These are phyloP conservation scores for Psilopsiagon aurifrons DNA, from an alignment of 2,113 vertebrate genomes.

Conservation along the genomic window DNA sequence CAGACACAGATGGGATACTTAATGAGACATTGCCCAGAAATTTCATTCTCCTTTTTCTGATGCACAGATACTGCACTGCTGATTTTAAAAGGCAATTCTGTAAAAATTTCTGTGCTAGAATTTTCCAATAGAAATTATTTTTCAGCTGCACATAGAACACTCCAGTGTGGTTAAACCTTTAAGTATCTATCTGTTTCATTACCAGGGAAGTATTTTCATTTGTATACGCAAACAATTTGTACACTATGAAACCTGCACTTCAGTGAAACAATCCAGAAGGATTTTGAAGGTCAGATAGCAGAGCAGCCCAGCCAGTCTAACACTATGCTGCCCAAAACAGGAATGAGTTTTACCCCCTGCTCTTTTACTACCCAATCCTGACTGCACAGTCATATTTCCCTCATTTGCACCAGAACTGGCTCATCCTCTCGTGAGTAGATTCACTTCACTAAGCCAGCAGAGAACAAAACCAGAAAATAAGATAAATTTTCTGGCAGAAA, in stretches of 20 bases:
- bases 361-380: background rate
- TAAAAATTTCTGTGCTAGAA: background rate
- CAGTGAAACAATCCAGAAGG: background rate
- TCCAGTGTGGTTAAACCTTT: background rate
- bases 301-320: background rate
- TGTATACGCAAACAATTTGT: background rate
- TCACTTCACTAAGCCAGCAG: background rate
- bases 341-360: background rate
- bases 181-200: background rate
- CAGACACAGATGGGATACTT: background rate
- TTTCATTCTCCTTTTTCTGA: background rate
- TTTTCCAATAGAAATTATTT: background rate
- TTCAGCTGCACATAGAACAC: background rate
- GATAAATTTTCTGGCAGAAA: background rate
- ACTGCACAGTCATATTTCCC: too few species aligned
- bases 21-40: background rate
- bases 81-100: background rate
- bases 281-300: background rate
- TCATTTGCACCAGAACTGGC: background rate
- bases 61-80: background rate
- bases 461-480: background rate
- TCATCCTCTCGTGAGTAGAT: background rate
- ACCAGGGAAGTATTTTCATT: background rate
- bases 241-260: background rate
- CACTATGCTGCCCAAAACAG: background rate